phyloP scores from a whole-genome alignment of 2,888 invertebrate species.

The Anaspis maculata region DNA sequence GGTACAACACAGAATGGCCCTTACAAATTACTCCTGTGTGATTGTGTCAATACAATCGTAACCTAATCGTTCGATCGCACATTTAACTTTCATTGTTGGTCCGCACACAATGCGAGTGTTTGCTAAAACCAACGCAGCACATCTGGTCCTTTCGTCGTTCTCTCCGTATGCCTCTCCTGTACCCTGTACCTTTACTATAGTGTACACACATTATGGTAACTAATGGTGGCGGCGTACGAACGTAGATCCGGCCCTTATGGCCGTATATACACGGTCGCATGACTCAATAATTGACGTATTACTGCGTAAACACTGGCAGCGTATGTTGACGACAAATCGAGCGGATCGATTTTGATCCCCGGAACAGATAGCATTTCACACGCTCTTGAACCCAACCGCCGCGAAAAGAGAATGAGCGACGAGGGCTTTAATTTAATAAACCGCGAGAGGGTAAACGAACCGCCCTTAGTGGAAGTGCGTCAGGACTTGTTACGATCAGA shows the following conservation, averaged over 20 bases:
- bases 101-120: constrained; percentile 37
- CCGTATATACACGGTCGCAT: too few species aligned
- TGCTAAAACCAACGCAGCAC: constrained; percentile 39
- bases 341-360: constrained; percentile 36
- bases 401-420: too few species aligned
- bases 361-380: constrained; percentile 39
- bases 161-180: too few species aligned
- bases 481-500: too few species aligned
- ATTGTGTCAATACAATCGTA: constrained; percentile 41
- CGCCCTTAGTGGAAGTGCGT: too few species aligned
- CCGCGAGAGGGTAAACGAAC: too few species aligned
- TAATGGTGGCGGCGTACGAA: background rate
- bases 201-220: too few species aligned
- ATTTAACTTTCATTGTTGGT: constrained; percentile 42
- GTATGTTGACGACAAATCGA: constrained; percentile 37
- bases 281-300: constrained; percentile 34
- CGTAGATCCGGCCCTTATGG: background rate
- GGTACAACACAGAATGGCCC: constrained; percentile 30
- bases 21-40: constrained; percentile 40
- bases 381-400: constrained; percentile 33
- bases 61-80: constrained; percentile 41
- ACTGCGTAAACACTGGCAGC: constrained; percentile 27
- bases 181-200: too few species aligned
- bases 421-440: too few species aligned
- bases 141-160: constrained; percentile 33